These are phyloP conservation scores for Terrapene triunguis DNA, from an alignment of 2,113 vertebrate genomes.

Conservation along the genomic window DNA sequence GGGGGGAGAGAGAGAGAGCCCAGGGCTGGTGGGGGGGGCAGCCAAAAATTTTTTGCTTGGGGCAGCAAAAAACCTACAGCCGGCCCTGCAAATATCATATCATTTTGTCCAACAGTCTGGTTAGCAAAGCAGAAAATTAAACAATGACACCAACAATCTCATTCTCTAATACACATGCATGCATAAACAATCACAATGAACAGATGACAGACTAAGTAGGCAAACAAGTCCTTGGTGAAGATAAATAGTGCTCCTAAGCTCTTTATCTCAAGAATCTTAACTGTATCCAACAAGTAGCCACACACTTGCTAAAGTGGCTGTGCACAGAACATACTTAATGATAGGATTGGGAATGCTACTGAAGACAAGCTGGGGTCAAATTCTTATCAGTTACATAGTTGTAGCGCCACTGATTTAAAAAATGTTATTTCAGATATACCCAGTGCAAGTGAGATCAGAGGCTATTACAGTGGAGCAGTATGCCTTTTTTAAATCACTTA, in stretches of 20 bases:
- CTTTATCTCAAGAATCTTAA: conserved; percentile 33
- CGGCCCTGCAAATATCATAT: background rate
- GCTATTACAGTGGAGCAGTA: background rate
- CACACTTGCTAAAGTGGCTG: background rate
- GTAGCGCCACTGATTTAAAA: conserved; percentile 48
- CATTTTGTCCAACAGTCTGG: conserved; percentile 26
- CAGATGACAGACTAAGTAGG: background rate
- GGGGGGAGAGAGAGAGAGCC: too few relatives aligned
- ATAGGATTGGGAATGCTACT: background rate
- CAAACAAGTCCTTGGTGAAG: conserved; percentile 14
- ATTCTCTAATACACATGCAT: background rate
- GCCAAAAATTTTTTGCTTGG: too few relatives aligned
- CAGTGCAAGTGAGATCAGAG: background rate
- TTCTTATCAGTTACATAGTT: conserved; percentile 29
- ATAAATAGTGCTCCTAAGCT: background rate
- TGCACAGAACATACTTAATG: background rate
- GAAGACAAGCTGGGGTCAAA: conserved; percentile 4
- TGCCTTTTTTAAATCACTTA: background rate
- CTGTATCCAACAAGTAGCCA: background rate
- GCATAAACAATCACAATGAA: conserved; percentile 1
- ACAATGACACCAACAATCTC: background rate
- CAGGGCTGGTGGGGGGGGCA: too few relatives aligned
- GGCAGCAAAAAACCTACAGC: too few relatives aligned
- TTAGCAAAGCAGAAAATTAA: conserved; percentile 15
- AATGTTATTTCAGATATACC: conserved; percentile 29